Evolutionary conservation across 1,140 invertebrate genomes (phyloP).

Genomic region (Diprion similis): DNA sequence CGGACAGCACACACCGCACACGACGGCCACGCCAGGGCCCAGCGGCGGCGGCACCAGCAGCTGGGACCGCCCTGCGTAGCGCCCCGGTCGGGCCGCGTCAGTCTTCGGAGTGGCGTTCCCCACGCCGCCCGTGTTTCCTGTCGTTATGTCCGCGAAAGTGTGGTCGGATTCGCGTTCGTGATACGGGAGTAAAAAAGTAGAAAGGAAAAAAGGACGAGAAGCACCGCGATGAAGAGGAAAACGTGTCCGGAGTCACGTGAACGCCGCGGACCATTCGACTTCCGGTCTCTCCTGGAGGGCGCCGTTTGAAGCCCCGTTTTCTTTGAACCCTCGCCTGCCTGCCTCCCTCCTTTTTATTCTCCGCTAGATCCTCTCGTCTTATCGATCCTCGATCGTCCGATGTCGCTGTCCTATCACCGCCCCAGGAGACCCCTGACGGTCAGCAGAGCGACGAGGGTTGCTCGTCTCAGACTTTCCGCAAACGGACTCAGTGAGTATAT

Average conservation of each 20-base stretch:
- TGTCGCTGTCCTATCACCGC: slow-evolving; percentile 50
- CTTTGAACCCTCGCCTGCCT: too few species aligned
- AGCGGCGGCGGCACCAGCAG: slow-evolving; percentile 44
- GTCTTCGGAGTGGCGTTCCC: slow-evolving; percentile 55
- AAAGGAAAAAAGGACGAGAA: not conserved
- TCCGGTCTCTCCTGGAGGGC: too few species aligned
- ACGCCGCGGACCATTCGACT: not conserved
- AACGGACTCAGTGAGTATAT: slow-evolving; percentile 39
- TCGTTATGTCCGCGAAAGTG: not conserved
- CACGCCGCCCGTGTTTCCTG: slow-evolving; percentile 48
- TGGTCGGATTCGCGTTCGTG: not conserved
- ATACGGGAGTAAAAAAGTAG: not conserved
- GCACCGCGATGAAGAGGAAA: not conserved
- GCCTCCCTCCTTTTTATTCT: too few species aligned
- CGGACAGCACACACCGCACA: slow-evolving; percentile 34
- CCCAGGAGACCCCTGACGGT: slow-evolving; percentile 53
- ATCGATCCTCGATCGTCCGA: slow-evolving; percentile 15
- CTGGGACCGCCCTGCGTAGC: slow-evolving; percentile 31
- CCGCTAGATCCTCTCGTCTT: slow-evolving; percentile 9
- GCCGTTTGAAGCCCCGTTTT: too few species aligned
- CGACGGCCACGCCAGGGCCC: slow-evolving; percentile 39
- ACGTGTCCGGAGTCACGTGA: not conserved
- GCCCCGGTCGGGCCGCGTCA: slow-evolving; percentile 30
- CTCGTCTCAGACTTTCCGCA: slow-evolving; percentile 47
- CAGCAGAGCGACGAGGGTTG: slow-evolving; percentile 53